phyloP scores from a whole-genome alignment of 2,113 vertebrate genomes.

The Scomber colias region DNA sequence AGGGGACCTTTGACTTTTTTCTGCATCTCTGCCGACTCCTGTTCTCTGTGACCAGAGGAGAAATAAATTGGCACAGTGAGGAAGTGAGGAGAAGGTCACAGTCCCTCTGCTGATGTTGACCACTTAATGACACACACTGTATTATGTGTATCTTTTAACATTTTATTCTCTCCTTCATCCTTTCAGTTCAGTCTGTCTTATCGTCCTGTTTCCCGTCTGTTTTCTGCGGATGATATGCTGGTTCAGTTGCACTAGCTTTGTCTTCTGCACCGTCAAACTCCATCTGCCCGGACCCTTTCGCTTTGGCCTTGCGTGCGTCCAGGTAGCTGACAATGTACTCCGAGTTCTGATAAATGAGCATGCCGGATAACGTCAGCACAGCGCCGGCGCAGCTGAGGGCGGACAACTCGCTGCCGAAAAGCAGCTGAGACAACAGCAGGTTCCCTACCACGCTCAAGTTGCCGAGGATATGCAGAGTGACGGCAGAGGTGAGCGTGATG shows the following conservation, averaged over 20 bases:
- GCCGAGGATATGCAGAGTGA: slow-evolving; percentile 96
- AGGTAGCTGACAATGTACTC: slow-evolving; percentile 86
- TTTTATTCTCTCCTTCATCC: slow-evolving; percentile 29
- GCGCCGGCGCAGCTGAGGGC: slow-evolving; percentile 92
- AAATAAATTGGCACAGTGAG: slow-evolving; percentile 74
- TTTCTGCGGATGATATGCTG: slow-evolving; percentile 37
- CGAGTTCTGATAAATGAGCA: slow-evolving; percentile 95
- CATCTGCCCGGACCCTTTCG: background rate
- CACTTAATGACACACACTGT: background rate
- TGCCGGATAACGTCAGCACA: slow-evolving; percentile 89
- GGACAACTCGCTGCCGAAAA: slow-evolving; percentile 91
- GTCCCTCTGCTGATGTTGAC: slow-evolving; percentile 8
- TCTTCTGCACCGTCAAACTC: slow-evolving; percentile 16
- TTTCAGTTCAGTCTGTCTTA: slow-evolving; percentile 71
- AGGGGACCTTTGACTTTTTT: slow-evolving; percentile 43
- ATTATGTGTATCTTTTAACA: background rate
- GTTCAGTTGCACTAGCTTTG: slow-evolving; percentile 14
- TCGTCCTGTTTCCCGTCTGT: slow-evolving; percentile 48
- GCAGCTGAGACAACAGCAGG: slow-evolving; percentile 90
- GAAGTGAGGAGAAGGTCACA: slow-evolving; percentile 49
- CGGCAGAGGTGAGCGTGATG: slow-evolving; percentile 95
- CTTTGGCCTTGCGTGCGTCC: slow-evolving; percentile 71
- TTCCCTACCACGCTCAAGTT: slow-evolving; percentile 95
- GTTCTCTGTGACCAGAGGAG: slow-evolving; percentile 41
- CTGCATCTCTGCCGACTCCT: slow-evolving; percentile 8